Conservation (phyloP, 2,888 invertebrate genomes). For the Phortica magna region DNA sequence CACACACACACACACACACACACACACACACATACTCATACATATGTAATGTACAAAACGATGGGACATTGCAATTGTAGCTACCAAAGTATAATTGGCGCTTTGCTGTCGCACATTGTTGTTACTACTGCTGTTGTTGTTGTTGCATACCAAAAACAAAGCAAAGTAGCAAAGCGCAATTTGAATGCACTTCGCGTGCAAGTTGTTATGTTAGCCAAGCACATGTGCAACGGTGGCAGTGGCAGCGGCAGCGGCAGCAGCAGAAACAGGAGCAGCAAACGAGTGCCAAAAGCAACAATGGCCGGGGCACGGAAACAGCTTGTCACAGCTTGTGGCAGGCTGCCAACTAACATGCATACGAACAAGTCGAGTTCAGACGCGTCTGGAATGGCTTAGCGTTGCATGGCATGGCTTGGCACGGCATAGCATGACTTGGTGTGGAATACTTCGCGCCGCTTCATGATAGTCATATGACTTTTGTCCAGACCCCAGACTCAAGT, state of each 20-base stretch:
- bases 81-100: constrained; percentile 28
- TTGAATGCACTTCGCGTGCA: constrained; percentile 35
- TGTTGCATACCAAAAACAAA: background rate
- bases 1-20: constrained; percentile 4
- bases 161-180: constrained; percentile 5
- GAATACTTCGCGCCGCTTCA: background rate
- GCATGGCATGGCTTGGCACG: background rate
- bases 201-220: constrained; percentile 14
- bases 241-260: constrained; percentile 2
- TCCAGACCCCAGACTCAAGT: background rate
- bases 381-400: background rate
- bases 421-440: background rate
- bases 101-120: constrained; percentile 3
- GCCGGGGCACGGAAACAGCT: constrained; percentile 24
- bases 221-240: background rate
- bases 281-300: constrained; percentile 17
- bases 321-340: constrained; percentile 27
- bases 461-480: background rate
- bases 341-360: constrained; percentile 18
- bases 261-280: constrained; percentile 1
- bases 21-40: background rate
- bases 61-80: background rate
- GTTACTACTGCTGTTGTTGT: background rate
- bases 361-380: constrained; percentile 17
- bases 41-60: background rate